Percentiles rank a stretch among this genome's conserved stretches.
Evolutionary conservation across 1,140 invertebrate species (phyloP).

Genomic region (Aphelenchoides besseyi): DNA sequence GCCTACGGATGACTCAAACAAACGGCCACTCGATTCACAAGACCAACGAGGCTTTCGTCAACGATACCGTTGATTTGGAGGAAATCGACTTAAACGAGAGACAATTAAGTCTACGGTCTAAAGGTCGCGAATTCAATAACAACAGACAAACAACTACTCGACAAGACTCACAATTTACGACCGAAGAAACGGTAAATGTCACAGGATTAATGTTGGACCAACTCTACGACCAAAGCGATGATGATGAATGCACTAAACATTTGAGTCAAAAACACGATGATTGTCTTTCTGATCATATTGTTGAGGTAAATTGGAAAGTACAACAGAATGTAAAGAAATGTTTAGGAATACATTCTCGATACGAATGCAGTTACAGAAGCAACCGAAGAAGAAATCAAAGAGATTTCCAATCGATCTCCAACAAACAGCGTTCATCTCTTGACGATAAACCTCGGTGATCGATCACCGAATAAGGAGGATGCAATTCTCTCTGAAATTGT

Average conservation of each 20-base stretch:
- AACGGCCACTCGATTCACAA: neutral
- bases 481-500: neutral
- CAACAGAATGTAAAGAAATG: too few species aligned
- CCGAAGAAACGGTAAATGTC: constrained; percentile 1
- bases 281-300: neutral
- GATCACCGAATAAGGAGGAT: neutral
- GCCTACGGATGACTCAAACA: neutral
- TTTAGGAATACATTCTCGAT: constrained; percentile 3
- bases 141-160: neutral
- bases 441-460: constrained; percentile 8
- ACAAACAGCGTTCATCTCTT: neutral
- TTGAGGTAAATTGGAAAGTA: constrained; percentile 8
- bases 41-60: neutral
- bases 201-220: constrained; percentile 8
- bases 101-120: neutral
- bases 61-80: constrained; percentile 2
- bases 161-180: neutral
- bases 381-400: neutral
- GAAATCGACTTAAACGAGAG: constrained; percentile 9
- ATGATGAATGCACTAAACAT: neutral
- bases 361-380: neutral
- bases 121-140: neutral
- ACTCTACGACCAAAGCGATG: constrained; percentile 10
- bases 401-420: neutral
- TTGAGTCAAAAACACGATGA: neutral